Evolutionary conservation across 2,113 vertebrate species (phyloP), one percentile per base, ranked within the genome.

Genomic region (Siphamia tubifer): DNA sequence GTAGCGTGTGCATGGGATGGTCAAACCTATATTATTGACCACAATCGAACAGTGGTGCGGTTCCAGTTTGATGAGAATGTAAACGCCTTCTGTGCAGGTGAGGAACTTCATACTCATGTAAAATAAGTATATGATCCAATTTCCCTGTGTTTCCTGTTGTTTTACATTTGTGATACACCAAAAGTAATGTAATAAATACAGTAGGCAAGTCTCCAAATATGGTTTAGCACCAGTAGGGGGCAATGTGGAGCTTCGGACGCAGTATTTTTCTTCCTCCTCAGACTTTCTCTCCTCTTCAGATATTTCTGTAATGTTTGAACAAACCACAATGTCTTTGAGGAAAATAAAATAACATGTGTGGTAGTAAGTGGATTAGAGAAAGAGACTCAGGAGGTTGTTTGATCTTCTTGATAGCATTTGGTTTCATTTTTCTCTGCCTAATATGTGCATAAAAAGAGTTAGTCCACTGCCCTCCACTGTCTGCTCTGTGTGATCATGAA

Each of bases 1-100:
- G 94, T 99, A 2, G 98, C 97, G 0, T 99, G 97, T 42, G 97
- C 97, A 0, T 99, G 97, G 97, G 97, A 99, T 0, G 97, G 97
- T 11, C 98, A 99, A 82, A 99, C 98, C 0, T 99, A 99, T 68
- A 98, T 99, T 80, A 98, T 99, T 0, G 97, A 99, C 83, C 96
- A 98, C 74, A 94, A 94, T 10, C 92, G 97, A 20, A 94, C 92
- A 0, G 97, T 99, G 0, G 96, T 98, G 60, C 94, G 97, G 2
- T 99, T 99, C 87, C 98, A 99, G 73, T 98, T 98, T 8, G 97
- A 99, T 17, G 97, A 98, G 84, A 99, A 99, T 3, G 95, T 99
- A 74, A 98, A 97, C 2, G 97, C 98, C 0, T 99, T 99, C 91
- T 98, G 96, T 89, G 96, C 97, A 34, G 97, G 98, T 99, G 55